These are phyloP conservation scores for Gymnoscopelus braueri DNA, from an alignment of 2,797 vertebrate genomes.

Conservation along the genomic window DNA sequence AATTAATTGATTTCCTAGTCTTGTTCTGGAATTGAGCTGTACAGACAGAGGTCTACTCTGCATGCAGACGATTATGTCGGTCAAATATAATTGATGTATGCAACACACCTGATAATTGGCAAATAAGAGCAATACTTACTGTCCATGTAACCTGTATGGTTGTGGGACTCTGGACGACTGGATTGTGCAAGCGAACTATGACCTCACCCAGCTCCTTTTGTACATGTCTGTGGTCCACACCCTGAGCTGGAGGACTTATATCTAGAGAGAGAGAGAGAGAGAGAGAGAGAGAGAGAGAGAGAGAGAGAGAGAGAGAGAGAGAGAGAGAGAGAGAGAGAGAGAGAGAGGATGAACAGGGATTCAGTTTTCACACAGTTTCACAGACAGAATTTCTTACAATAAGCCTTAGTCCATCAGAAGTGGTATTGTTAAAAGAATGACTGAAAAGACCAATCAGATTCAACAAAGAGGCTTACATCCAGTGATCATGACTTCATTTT, in stretches of 20 bases:
- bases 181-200: slow-evolving; percentile 93
- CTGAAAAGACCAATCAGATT: slow-evolving; percentile 40
- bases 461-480: slow-evolving; percentile 41
- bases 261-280: slow-evolving; percentile 76
- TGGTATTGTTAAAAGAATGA: slow-evolving; percentile 30
- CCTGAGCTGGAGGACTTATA: slow-evolving; percentile 97
- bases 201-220: slow-evolving; percentile 98
- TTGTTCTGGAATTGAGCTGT: neutral
- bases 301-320: slow-evolving; percentile 14
- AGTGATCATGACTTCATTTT: slow-evolving; percentile 45
- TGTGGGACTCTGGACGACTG: slow-evolving; percentile 92
- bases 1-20: neutral
- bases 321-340: slow-evolving; percentile 15
- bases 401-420: slow-evolving; percentile 24
- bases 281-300: slow-evolving; percentile 1
- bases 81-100: neutral
- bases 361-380: slow-evolving; percentile 6
- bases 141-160: slow-evolving; percentile 98
- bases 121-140: slow-evolving; percentile 78
- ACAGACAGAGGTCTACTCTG: neutral
- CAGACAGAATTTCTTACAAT: slow-evolving; percentile 19
- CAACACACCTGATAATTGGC: slow-evolving; percentile 3
- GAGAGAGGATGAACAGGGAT: neutral
- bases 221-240: slow-evolving; percentile 97
- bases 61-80: slow-evolving; percentile 1